phyloP scores from a whole-genome alignment of 64 coral and sea anemone genomes.

The Pocillopora verrucosa region DNA sequence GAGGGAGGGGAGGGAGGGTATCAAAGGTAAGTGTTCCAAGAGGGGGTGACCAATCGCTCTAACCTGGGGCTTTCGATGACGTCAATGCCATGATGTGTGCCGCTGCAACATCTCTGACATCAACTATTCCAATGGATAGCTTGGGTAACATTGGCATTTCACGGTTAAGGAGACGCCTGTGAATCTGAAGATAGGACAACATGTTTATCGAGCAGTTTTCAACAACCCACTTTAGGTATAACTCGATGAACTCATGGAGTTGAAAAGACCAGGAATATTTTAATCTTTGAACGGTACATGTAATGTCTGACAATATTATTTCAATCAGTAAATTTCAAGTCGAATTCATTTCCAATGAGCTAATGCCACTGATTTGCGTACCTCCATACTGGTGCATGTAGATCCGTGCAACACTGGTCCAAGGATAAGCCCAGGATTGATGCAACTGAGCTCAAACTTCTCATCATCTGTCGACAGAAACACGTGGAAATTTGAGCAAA shows the following conservation, averaged over 20 bases:
- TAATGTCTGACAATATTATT: no score
- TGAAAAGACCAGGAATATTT: no score
- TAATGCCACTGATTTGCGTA: background rate
- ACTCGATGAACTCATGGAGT: no score
- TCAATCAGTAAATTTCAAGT: no score
- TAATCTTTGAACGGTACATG: no score
- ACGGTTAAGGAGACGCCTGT: slow-evolving; percentile 63
- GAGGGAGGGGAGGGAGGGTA: no score
- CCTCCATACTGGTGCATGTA: slow-evolving; percentile 95
- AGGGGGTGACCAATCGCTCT: background rate
- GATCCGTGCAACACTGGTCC: slow-evolving; percentile 92
- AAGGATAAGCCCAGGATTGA: slow-evolving; percentile 86
- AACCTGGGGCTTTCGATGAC: slow-evolving; percentile 74
- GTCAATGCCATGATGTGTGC: slow-evolving; percentile 89
- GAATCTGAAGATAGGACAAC: background rate
- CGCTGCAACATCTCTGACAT: slow-evolving; percentile 91
- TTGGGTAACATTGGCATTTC: slow-evolving; percentile 73
- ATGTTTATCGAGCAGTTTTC: no score
- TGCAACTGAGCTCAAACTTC: slow-evolving; percentile 77
- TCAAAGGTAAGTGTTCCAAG: no score
- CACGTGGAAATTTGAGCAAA: no score
- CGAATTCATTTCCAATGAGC: no score
- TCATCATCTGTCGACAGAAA: slow-evolving; percentile 55
- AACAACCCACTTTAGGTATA: no score
- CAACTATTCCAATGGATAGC: slow-evolving; percentile 49